phyloP scores from a whole-genome alignment of 2,888 invertebrate species.

The Netelia inedita region DNA sequence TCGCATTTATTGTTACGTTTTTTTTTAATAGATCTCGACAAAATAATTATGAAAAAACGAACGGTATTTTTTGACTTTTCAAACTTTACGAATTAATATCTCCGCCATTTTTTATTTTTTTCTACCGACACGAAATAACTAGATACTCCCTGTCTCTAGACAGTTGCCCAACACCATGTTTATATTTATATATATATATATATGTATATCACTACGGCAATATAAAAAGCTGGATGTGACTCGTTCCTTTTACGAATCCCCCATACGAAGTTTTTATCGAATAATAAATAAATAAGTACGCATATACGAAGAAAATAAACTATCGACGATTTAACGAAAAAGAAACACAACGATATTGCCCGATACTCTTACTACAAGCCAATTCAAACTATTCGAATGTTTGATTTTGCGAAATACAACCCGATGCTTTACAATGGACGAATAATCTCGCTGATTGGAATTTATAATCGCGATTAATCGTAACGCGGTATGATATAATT shows the following conservation, averaged over 20 bases:
- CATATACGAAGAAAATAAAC: slow-evolving; percentile 78
- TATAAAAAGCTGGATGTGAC: slow-evolving; percentile 67
- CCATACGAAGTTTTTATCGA: slow-evolving; percentile 45
- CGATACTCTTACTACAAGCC: slow-evolving; percentile 27
- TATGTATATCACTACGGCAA: slow-evolving; percentile 40
- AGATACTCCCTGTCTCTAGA: too few species aligned
- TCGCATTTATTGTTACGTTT: too few species aligned
- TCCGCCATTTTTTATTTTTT: too few species aligned
- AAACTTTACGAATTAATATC: too few species aligned
- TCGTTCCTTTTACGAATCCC: slow-evolving; percentile 53
- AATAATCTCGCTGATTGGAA: neutral
- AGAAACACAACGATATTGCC: slow-evolving; percentile 26
- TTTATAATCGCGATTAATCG: neutral
- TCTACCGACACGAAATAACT: too few species aligned
- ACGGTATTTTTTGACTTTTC: too few species aligned
- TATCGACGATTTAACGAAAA: slow-evolving; percentile 71
- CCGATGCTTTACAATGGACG: slow-evolving; percentile 28
- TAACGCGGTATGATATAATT: slow-evolving; percentile 37
- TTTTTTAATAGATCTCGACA: too few species aligned
- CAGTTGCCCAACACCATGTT: too few species aligned
- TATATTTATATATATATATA: slow-evolving; percentile 19
- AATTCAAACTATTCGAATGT: slow-evolving; percentile 44
- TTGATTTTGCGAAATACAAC: neutral
- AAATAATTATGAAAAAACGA: too few species aligned
- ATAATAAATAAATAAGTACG: slow-evolving; percentile 72